Evolutionary conservation across 2,113 vertebrate genomes (phyloP).

Genomic region (Scatophagus argus): DNA sequence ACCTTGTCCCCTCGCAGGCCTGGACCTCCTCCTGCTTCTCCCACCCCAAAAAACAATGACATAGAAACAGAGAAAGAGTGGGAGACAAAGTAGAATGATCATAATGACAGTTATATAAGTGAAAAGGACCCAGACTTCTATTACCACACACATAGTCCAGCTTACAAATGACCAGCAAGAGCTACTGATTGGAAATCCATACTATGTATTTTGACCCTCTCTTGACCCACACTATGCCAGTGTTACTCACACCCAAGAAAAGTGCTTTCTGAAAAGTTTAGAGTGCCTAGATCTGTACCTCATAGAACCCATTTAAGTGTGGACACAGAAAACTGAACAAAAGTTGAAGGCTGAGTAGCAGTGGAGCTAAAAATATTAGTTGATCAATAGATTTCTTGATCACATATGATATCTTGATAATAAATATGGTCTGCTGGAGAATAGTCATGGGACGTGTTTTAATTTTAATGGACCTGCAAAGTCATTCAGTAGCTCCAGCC

Average conservation of each 20-base stretch:
- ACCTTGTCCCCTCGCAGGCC: constrained; percentile 92
- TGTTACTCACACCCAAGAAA: neutral
- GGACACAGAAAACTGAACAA: neutral
- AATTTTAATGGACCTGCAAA: neutral
- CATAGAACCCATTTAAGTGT: neutral
- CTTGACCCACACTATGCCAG: no score
- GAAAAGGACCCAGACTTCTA: constrained; percentile 77
- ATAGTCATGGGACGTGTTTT: neutral
- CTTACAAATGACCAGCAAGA: constrained; percentile 5
- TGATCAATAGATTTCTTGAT: neutral
- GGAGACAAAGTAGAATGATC: constrained; percentile 86
- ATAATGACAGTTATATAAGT: constrained; percentile 78
- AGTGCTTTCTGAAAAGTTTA: no score
- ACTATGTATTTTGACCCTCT: no score
- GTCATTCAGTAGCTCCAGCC: neutral
- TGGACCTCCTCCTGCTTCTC: constrained; percentile 84
- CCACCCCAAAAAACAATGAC: constrained; percentile 73
- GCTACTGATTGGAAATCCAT: neutral
- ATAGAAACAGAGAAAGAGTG: constrained; percentile 9
- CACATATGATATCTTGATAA: neutral
- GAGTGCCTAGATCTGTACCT: neutral
- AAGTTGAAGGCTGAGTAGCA: neutral
- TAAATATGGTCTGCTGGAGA: neutral
- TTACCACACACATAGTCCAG: constrained; percentile 65
- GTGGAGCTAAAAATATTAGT: neutral